Evolutionary conservation across 1,140 invertebrate species (phyloP), one percentile per base, ranked within the genome.

Genomic region (Magallana ariakensis): DNA sequence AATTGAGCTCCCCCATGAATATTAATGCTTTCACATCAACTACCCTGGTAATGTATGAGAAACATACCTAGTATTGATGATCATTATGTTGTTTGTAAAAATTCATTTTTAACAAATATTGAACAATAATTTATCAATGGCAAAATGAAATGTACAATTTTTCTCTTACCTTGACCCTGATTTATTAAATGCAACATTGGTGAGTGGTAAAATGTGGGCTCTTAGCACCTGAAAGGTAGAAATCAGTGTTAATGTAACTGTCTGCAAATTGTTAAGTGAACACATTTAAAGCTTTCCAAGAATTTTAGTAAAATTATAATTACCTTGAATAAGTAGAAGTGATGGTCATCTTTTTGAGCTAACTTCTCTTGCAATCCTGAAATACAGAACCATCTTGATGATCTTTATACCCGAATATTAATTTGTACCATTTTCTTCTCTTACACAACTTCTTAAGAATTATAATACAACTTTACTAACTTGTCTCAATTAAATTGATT

Each of bases 121-220:
- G n/a, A n/a, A n/a, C n/a, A n/a, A n/a, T n/a, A n/a, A n/a, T n/a
- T n/a, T n/a, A 85, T 46, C 19, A 5, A 5, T 46, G 33, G 5
- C 0, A 46, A 46, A 46, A 0, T 46, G 33, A 46, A 46, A 46
- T 15, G 15, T 46, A 1, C 33, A 26, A 15, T n/a, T 7, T 60
- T 62, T 84, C 62, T 83, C 90, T 91, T 94, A 96, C 96, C 95
- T 96, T 80, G 95, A 95, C 0, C 97, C 96, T 80, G 94, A 95
- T 91, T 96, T 96, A 92, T 97, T 96, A 92, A 97, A 97, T 70
- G 96, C 96, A 13, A 97, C 96, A 94, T 97, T 97, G 7, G 97
- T 97, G 2, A 97, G 93, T 13, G 97, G 97, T 75, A 97, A 94
- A 33, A 97, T 96, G 94, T 97, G 97, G 0, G 96, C 96, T 92